These are phyloP conservation scores for Eurystomus glaucurus DNA, from an alignment of 2,797 vertebrate genomes.

Conservation along the genomic window DNA sequence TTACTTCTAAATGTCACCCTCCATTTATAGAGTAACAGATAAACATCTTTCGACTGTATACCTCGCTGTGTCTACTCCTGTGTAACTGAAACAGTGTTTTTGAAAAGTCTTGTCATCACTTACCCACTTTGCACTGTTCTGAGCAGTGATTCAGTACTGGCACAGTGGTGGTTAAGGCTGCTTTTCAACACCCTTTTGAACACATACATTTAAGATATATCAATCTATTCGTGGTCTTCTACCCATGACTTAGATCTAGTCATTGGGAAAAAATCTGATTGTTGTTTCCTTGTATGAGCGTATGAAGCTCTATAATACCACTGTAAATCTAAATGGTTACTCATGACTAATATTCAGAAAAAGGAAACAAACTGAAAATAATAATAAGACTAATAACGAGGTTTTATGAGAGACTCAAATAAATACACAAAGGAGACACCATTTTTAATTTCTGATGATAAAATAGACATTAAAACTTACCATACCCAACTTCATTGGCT, in stretches of 20 bases:
- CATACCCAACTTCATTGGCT: not conserved
- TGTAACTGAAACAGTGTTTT: slow-evolving; percentile 53
- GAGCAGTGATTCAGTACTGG: not conserved
- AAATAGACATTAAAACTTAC: not conserved
- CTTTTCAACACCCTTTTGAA: not conserved
- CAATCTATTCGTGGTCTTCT: not conserved
- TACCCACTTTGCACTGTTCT: not conserved
- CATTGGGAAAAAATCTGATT: not conserved
- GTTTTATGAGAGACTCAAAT: not conserved
- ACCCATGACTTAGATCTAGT: not conserved
- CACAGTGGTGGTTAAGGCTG: not conserved
- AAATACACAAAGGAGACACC: not conserved
- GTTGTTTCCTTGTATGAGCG: not conserved
- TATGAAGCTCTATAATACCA: not conserved
- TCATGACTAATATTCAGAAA: not conserved
- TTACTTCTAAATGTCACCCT: slow-evolving; percentile 83
- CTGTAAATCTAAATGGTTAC: not conserved
- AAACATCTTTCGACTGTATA: slow-evolving; percentile 71
- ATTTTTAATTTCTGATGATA: not conserved
- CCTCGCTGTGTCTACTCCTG: slow-evolving; percentile 39
- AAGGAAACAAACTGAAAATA: not conserved
- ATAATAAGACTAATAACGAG: not conserved
- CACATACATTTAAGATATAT: accelerated
- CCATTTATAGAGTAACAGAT: slow-evolving; percentile 82
- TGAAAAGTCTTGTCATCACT: not conserved